Percentiles rank a stretch among this genome's conserved stretches.
Conservation (phyloP, 2,888 invertebrate species). For the Oscheius sp. region DNA sequence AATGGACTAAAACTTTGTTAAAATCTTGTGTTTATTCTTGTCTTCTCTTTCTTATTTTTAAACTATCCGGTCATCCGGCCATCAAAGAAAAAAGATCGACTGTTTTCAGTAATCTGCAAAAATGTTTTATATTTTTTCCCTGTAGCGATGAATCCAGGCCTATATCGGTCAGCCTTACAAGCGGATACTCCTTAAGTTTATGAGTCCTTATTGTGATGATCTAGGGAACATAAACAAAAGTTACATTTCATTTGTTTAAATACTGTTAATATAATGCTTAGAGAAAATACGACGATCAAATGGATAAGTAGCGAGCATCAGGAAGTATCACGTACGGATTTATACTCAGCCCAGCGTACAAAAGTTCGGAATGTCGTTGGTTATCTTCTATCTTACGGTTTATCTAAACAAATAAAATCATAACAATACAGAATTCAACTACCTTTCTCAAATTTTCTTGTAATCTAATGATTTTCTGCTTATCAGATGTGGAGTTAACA, state of each 20-base stretch:
- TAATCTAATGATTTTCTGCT: neutral
- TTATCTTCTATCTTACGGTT: neutral
- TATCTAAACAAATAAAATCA: neutral
- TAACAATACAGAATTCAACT: neutral
- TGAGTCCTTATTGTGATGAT: too few species aligned
- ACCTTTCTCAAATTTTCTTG: neutral
- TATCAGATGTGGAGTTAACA: neutral
- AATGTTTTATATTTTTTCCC: too few species aligned
- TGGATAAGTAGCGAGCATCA: neutral
- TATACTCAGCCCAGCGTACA: neutral
- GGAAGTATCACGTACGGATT: neutral
- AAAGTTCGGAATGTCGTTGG: neutral
- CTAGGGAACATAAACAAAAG: too few species aligned
- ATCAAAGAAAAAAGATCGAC: too few species aligned
- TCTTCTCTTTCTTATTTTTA: too few species aligned
- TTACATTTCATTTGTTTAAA: neutral
- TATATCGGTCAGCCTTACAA: too few species aligned
- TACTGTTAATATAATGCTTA: neutral
- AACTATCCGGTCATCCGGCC: too few species aligned
- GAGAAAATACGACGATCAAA: neutral
- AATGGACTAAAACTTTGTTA: too few species aligned
- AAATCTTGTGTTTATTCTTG: too few species aligned
- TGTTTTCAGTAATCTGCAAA: too few species aligned
- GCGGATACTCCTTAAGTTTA: too few species aligned
- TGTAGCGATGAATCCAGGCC: too few species aligned